Percentiles rank a stretch among this genome's conserved stretches.
phyloP scores from a whole-genome alignment of 2,888 invertebrate genomes.

The Hemithea aestivaria region DNA sequence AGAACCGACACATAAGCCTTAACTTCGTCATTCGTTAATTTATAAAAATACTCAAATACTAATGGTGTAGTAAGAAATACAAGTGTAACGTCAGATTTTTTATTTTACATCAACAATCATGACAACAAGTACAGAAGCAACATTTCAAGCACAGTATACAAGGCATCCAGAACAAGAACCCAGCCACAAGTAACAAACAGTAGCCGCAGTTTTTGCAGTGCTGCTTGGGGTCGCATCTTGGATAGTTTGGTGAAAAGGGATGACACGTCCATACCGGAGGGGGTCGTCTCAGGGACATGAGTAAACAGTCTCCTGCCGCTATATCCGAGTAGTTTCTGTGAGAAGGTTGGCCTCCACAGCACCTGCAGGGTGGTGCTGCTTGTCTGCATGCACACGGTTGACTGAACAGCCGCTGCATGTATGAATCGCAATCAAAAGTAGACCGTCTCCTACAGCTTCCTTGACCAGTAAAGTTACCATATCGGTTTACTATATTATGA shows the following conservation, averaged over 20 bases:
- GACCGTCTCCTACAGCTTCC: constrained; percentile 6
- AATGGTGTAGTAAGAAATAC: too few species aligned
- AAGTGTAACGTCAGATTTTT: too few species aligned
- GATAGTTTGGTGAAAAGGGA: constrained; percentile 36
- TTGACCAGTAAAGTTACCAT: constrained; percentile 7
- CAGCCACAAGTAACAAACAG: constrained; percentile 30
- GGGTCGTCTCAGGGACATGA: constrained; percentile 36
- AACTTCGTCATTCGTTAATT: too few species aligned
- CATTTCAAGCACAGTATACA: constrained; percentile 45
- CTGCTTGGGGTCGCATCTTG: constrained; percentile 26
- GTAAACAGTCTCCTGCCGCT: constrained; percentile 40
- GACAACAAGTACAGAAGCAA: constrained; percentile 39
- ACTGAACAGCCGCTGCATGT: constrained; percentile 16
- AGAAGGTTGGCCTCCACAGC: constrained; percentile 1
- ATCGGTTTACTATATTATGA: constrained; percentile 10
- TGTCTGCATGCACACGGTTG: constrained; percentile 9
- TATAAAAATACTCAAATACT: too few species aligned
- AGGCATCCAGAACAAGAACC: constrained; percentile 44
- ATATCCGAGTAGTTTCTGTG: constrained; percentile 18
- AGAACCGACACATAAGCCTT: too few species aligned
- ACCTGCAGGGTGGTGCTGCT: constrained; percentile 1
- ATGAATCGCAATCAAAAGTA: constrained; percentile 11
- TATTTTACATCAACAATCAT: constrained; percentile 26
- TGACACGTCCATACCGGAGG: constrained; percentile 37
- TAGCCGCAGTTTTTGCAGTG: constrained; percentile 31